Evolutionary conservation across 2,797 vertebrate species (phyloP).

Genomic region (Xyrichtys novacula): DNA sequence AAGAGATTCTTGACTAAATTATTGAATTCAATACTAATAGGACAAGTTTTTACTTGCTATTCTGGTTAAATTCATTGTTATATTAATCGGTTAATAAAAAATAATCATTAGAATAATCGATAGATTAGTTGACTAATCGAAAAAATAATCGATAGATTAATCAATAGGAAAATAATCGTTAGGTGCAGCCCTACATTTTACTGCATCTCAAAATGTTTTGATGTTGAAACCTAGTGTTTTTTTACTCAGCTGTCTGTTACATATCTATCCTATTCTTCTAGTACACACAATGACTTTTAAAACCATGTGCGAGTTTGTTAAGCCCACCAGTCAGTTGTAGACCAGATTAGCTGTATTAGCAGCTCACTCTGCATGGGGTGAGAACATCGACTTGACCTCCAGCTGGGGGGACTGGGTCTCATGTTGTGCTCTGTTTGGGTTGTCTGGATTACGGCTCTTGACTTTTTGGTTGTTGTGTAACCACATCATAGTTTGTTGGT

Average conservation of each 20-base stretch:
- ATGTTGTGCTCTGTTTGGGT: conserved; percentile 54
- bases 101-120: too few relatives aligned
- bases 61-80: too few relatives aligned
- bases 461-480: conserved; percentile 46
- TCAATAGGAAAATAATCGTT: too few relatives aligned
- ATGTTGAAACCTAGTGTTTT: too few relatives aligned
- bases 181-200: too few relatives aligned
- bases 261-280: background rate
- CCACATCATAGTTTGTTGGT: conserved; percentile 38
- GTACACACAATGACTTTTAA: conserved; percentile 44
- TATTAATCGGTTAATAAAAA: too few relatives aligned
- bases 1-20: too few relatives aligned
- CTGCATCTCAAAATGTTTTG: too few relatives aligned
- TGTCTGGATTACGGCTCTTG: conserved; percentile 52
- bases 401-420: conserved; percentile 40
- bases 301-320: conserved; percentile 43
- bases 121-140: too few relatives aligned
- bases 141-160: too few relatives aligned
- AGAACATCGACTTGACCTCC: conserved; percentile 54
- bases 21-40: too few relatives aligned
- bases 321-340: conserved; percentile 57
- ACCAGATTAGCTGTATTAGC: conserved; percentile 75
- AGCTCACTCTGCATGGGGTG: conserved; percentile 59
- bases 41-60: too few relatives aligned
- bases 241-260: background rate